These are phyloP conservation scores for Ectemnius lituratus DNA, from an alignment of 2,888 invertebrate genomes.

Conservation along the genomic window DNA sequence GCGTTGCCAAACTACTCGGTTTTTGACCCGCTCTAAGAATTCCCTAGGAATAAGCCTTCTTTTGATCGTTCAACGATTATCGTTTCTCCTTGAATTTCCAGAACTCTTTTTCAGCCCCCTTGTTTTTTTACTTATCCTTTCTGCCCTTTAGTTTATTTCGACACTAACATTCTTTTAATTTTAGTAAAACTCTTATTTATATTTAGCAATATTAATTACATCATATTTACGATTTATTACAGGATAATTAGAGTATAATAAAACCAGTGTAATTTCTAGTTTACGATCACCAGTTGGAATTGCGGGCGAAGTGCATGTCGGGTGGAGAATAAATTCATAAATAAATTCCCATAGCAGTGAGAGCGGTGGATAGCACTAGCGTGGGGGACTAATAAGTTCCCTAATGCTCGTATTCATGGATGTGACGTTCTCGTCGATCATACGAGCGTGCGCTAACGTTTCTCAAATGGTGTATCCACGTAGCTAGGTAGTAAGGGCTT, in stretches of 20 bases:
- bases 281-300: conserved; percentile 10
- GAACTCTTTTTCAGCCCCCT: no score
- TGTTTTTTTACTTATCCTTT: no score
- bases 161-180: no score
- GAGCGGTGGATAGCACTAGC: conserved; percentile 10
- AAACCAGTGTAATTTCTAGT: neutral
- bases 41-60: conserved; percentile 28
- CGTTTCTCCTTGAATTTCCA: neutral
- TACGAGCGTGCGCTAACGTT: conserved; percentile 25
- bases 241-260: no score
- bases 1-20: conserved; percentile 41
- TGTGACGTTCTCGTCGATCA: conserved; percentile 40
- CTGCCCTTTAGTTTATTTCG: no score
- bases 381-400: conserved; percentile 31
- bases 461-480: conserved; percentile 26
- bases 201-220: no score
- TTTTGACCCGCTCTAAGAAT: conserved; percentile 58
- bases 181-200: no score
- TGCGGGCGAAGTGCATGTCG: neutral
- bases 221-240: no score
- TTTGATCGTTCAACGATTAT: conserved; percentile 35
- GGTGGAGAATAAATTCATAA: conserved; percentile 3
- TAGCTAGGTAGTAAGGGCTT: conserved; percentile 10
- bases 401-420: conserved; percentile 39
- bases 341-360: conserved; percentile 17